Evolutionary conservation across 1,140 invertebrate genomes (phyloP), one percentile per base, ranked within the genome.

Genomic region (Pogonomyrmex californicus): DNA sequence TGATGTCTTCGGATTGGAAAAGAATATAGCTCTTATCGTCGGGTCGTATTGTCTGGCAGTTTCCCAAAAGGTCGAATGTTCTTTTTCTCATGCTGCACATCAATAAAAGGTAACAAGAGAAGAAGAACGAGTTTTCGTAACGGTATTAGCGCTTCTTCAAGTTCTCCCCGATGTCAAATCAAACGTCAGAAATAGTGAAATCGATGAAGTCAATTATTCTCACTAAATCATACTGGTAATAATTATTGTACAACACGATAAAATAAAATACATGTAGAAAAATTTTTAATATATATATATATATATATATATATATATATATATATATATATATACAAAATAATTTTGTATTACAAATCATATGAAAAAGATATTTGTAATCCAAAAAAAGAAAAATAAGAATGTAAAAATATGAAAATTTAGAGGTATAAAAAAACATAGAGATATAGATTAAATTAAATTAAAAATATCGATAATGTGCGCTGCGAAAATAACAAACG

Each of bases 21-120:
- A 51, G 33, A 68, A 66, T 76, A 66, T 60, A 56, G 12, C 36
- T n/a, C 30, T 70, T 10, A 10, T 44, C 33, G 41, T 17, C 12
- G 56, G 51, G n/a, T 75, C 68, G 58, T 14, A 47, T 88, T 62
- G 66, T 49, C 14, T 89, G 88, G 75, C 82, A 65, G 30, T 14
- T 47, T 47, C 23, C 82, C 87, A 88, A 88, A 86, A 88, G 87
- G 81, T 81, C 81, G 88, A 36, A 66, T 23, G 36, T 41, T 71
- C 38, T 71, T 75, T 71, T 70, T 56, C 47, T 6, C 30, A 38
- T 79, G 86, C 36, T 33, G 56, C 44, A 68, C 82, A 51, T 86
- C 54, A 47, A 88, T 86, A 78, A 89, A 10, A 23, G 17, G 12
- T 2, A 30, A 7, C 10, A 33, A 71, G 85, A 71, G 65, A 33